Base-by-base conservation (phyloP, 1,140 invertebrate species). In the Hesperophylax magnus region DNA sequence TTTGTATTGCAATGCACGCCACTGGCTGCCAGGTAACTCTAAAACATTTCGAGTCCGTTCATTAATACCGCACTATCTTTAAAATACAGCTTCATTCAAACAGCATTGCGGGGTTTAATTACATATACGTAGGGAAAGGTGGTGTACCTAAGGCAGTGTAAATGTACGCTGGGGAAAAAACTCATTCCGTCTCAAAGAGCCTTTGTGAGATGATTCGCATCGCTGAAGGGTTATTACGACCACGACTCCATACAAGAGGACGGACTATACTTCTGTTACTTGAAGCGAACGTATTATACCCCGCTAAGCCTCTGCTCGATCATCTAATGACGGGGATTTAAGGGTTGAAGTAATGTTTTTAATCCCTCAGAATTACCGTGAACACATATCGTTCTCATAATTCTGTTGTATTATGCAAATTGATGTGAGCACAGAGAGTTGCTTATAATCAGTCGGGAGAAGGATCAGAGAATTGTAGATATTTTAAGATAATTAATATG, bases 141-240 rank as follows among this genome's bases (percentile, higher is more conserved):
- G 27, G 27, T 67, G 6, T 54, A 14, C 69, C 47, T 27, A n/a
- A 24, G 52, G 69, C 47, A 17, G 47, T 53, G 54, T 72, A 53
- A 54, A 72, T 53, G 47, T 72, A 27, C 69, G 22, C 69, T 72
- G 11, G 39, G 69, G 47, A 72, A 67, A 72, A 72, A 72, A 72
- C 69, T 72, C 69, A 24, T 72, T 22, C 52, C 52, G 52, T 72
- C 69, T 54, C 65, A 31, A 24, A 17, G 63, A 27, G 69, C 22
- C 69, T 72, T 72, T 72, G 69, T 72, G 47, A 72, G 47, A 72
- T 72, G 69, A 72, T 72, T 72, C 69, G 69, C 69, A 72, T 53
- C 18, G 47, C 69, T 72, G 69, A 72, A 72, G 69, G 69, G 69
- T 72, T 72, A 72, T 72, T 54, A 72, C 27, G 54, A 20, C 52